Percentiles rank a stretch among this genome's conserved stretches.
phyloP scores from a whole-genome alignment of 2,888 invertebrate genomes.

The Mythimna ferrago region DNA sequence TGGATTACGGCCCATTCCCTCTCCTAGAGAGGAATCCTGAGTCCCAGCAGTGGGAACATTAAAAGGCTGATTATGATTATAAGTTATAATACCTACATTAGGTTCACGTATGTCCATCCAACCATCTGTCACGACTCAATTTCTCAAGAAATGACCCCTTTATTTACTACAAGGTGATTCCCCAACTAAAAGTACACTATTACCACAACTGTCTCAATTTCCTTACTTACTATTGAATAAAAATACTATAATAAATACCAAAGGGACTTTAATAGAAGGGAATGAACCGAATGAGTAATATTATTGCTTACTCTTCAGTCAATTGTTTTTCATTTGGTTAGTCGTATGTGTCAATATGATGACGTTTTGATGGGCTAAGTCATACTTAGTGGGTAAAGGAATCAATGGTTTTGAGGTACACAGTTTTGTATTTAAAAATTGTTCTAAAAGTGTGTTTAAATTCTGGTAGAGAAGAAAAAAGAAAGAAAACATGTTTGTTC shows the following conservation, averaged over 20 bases:
- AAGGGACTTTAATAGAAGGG: slow-evolving; percentile 2
- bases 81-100: too few species aligned
- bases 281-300: slow-evolving; percentile 33
- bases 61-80: too few species aligned
- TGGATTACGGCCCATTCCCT: too few species aligned
- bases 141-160: not conserved
- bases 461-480: too few species aligned
- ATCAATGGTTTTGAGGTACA: not conserved
- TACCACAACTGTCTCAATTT: slow-evolving; percentile 1
- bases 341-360: not conserved
- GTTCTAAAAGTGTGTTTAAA: not conserved
- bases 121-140: not conserved
- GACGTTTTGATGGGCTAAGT: not conserved
- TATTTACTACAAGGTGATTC: slow-evolving; percentile 8
- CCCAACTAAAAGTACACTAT: not conserved
- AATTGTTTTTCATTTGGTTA: not conserved
- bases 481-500: too few species aligned
- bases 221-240: not conserved
- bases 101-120: too few species aligned
- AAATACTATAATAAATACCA: not conserved
- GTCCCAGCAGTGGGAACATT: too few species aligned
- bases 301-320: not conserved
- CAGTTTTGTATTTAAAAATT: not conserved
- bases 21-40: too few species aligned
- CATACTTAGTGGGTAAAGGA: slow-evolving; percentile 6